Evolutionary conservation across 2,797 vertebrate species (phyloP), one percentile per base, ranked within the genome.

Genomic region (Cuculus canorus): DNA sequence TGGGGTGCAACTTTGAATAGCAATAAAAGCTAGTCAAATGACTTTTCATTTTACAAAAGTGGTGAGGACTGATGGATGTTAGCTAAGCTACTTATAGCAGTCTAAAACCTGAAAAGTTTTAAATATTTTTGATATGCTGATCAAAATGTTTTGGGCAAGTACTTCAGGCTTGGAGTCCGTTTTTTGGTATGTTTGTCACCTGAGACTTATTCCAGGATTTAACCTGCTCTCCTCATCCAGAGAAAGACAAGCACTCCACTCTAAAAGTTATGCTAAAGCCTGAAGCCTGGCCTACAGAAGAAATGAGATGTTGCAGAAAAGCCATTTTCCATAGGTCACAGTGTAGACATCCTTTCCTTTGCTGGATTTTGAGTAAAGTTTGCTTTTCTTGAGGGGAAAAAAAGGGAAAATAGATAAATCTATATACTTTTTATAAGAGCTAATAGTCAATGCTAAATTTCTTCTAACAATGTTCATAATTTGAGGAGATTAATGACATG

Each of bases 331-430:
- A 5, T 48, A 45, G 7, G 12, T 73, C 11, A 32, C 10, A 28
- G 5, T n/a, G 14, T 37, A 81, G 56, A 33, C 6, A 6, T 66
- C 83, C 7, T 32, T 72, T 78, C 11, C 82, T 45, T 37, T 35
- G 37, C 8, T 66, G 14, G 10, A 54, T 73, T 83, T 88, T 75
- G n/a, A 75, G 12, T 9, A 32, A 85, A 79, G 7, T 7, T 54
- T 81, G 4, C 2, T 45, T 68, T 75, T 35, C 4, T 10, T 3
- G 7, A 14, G 4, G 3, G 3, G 9, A 12, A 8, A 3, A 9
- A 37, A 6, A 43, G 39, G 39, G 39, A 39, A 32, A 2, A 56
- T 41, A 61, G 23, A 28, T 7, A 28, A 56, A 57, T 1, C 18
- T 33, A 10, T 15, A 25, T 4, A 8, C 6, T 71, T 85, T 54